Conservation (phyloP, 1,140 invertebrate genomes). For the Heliothis virescens region DNA sequence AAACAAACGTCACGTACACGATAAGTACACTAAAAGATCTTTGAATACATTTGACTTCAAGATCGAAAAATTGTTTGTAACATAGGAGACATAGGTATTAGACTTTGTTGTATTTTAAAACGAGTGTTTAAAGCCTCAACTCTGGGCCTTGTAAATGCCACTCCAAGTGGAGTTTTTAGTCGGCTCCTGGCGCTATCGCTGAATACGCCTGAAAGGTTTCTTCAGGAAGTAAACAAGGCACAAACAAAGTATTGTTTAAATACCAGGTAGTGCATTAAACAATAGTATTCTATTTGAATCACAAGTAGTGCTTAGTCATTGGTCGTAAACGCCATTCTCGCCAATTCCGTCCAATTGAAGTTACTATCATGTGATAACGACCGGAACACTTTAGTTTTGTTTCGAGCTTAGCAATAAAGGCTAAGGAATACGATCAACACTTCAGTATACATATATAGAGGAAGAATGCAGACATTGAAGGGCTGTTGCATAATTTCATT, state of each 20-base stretch:
- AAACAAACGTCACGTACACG: neutral
- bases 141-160: too few species aligned
- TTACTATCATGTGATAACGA: neutral
- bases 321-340: conserved; percentile 2
- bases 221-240: neutral
- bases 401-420: neutral
- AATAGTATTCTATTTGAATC: neutral
- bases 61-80: too few species aligned
- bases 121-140: too few species aligned
- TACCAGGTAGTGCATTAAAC: conserved; percentile 8
- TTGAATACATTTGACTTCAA: neutral
- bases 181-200: neutral
- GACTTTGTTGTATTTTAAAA: too few species aligned
- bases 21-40: conserved; percentile 3
- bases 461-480: neutral
- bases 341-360: conserved; percentile 29
- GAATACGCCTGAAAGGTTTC: too few species aligned
- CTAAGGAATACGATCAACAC: neutral
- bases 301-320: conserved; percentile 18
- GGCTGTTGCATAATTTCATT: too few species aligned
- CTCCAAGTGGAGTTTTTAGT: too few species aligned
- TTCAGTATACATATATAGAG: neutral
- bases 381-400: conserved; percentile 5
- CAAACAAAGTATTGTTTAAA: neutral
- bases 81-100: too few species aligned